Evolutionary conservation across 2,888 invertebrate genomes (phyloP), one percentile per base, ranked within the genome.

Genomic region (Axea sp.): DNA sequence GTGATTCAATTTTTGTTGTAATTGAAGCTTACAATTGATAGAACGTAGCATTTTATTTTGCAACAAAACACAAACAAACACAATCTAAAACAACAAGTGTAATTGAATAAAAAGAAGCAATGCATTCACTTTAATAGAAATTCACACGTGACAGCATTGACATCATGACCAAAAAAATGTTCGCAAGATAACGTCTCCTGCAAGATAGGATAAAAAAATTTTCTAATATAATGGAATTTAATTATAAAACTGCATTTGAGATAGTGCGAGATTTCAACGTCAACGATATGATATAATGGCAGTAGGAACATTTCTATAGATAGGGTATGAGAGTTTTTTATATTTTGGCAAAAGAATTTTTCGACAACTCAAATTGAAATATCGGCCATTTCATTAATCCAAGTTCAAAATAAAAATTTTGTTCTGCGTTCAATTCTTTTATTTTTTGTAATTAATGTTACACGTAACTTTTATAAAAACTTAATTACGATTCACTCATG

Each of bases 401-500:
- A n/a, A n/a, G n/a, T n/a, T n/a, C n/a, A n/a, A n/a, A n/a, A n/a
- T n/a, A n/a, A n/a, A n/a, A n/a, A n/a, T n/a, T n/a, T n/a, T n/a
- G n/a, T n/a, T n/a, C n/a, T n/a, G n/a, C n/a, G n/a, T n/a, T n/a
- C n/a, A n/a, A n/a, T n/a, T n/a, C n/a, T n/a, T n/a, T n/a, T n/a
- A n/a, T n/a, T n/a, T n/a, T n/a, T n/a, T n/a, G n/a, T n/a, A n/a
- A n/a, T n/a, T n/a, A n/a, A n/a, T n/a, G n/a, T n/a, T n/a, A n/a
- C n/a, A n/a, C n/a, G 37, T 43, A 28, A 57, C 35, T 45, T 35
- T 15, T n/a, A 5, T 33, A 35, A 28, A 49, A 31, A 47, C 45
- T 62, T 62, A 41, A 62, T 51, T 51, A 41, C 39, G 4, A 19
- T 26, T 39, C 30, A 37, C 9, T 49, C 14, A 7, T 3, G 49